Base-by-base conservation (phyloP, 2,797 vertebrate species). In the Sebastes hubbsi region DNA sequence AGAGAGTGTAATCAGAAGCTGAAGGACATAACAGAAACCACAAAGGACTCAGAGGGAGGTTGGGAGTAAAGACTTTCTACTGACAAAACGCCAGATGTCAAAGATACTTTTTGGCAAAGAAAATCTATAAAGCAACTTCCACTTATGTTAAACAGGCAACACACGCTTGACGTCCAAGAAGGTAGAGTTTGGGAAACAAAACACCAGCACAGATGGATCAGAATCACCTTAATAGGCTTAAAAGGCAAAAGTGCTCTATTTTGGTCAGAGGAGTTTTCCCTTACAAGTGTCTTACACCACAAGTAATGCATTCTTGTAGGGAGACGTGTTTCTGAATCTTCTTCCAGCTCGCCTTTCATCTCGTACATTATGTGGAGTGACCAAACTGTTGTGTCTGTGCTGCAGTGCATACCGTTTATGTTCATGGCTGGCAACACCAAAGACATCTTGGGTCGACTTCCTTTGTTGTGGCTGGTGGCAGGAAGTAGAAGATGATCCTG, bases 401-500 rank as follows among this genome's bases (percentile, higher is more conserved):
- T 54, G 68, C 56, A 55, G 62, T 27, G 93, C 97, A 97, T 95
- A 98, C 98, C 98, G 60, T 97, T 97, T 93, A 98, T 95, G 90
- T 99, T 98, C 91, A 98, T 95, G 73, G 98, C 98, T 86, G 98
- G 98, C 89, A 99, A 90, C 80, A 99, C 95, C 89, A 99, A 87
- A 25, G 98, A 98, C 97, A 99, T 99, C 95, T 99, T 99, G 76
- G 98, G 98, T 81, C 97, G 96, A 72, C 96, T 96, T 88, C 98
- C 98, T 95, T 99, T 99, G 94, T 97, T 99, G 93, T 98, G 97
- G 86, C 94, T 97, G 66, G 97, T 99, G 86, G 98, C 98, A 87
- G 98, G 98, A 92, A 99, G 89, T 6, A 99, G 95, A 66, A 99
- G 96, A 92, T 99, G 98, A 94, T 99, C 98, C 98, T 99, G 92